Conservation (phyloP, 2,888 invertebrate genomes). For the Chamaedrilus cognettii region DNA sequence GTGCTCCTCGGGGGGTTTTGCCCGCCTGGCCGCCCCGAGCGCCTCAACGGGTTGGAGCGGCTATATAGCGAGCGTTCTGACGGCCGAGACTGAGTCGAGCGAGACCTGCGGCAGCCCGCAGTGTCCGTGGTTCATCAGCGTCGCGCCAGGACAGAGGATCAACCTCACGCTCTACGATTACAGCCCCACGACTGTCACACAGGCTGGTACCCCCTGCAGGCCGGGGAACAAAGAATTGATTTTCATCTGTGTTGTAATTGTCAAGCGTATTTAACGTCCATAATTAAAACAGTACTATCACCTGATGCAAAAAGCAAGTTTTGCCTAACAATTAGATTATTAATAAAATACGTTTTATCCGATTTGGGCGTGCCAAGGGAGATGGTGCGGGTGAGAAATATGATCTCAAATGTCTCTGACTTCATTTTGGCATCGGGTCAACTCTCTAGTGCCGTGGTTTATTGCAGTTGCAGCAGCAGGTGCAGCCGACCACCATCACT, state of each 20-base stretch:
- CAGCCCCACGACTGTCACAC: neutral
- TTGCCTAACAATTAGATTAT: no score
- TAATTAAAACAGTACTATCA: no score
- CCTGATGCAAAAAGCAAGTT: no score
- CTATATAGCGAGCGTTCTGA: slow-evolving; percentile 21
- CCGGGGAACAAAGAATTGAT: no score
- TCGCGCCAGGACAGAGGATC: slow-evolving; percentile 21
- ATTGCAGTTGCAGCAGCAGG: neutral
- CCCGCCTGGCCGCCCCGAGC: neutral
- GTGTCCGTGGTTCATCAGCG: slow-evolving; percentile 21
- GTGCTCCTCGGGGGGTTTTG: neutral
- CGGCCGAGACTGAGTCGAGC: slow-evolving; percentile 18
- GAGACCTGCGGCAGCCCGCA: slow-evolving; percentile 14
- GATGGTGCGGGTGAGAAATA: no score
- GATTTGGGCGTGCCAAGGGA: no score
- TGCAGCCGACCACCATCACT: neutral
- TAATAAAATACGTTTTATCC: no score
- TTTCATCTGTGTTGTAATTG: no score
- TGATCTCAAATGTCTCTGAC: no score
- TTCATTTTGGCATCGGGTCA: no score
- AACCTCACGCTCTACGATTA: slow-evolving; percentile 20
- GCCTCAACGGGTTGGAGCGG: slow-evolving; percentile 2
- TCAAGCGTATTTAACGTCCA: no score
- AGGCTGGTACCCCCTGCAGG: no score
- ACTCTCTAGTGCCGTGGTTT: neutral